Conservation (phyloP, 2,888 invertebrate genomes). For the Brenthis hecate region DNA sequence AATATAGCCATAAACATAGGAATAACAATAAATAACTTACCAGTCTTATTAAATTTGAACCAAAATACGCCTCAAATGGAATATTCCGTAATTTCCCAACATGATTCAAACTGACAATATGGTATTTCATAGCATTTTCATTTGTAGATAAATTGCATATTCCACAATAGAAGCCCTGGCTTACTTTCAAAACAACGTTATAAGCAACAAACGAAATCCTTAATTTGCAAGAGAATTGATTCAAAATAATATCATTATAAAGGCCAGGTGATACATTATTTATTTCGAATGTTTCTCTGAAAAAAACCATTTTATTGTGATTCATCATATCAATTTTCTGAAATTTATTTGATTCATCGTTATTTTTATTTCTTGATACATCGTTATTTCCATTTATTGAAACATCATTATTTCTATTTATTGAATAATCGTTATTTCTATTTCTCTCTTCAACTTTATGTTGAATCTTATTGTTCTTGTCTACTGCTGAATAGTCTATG, state of each 20-base stretch:
- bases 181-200: conserved; percentile 31
- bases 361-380: neutral
- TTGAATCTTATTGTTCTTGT: conserved; percentile 11
- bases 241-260: conserved; percentile 31
- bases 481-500: neutral
- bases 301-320: neutral
- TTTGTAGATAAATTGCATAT: conserved; percentile 36
- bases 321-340: neutral
- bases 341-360: neutral
- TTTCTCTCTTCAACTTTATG: neutral
- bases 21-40: conserved; percentile 40
- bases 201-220: conserved; percentile 37
- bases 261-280: conserved; percentile 17
- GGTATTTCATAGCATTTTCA: conserved; percentile 21
- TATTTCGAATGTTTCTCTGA: conserved; percentile 10
- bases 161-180: conserved; percentile 36
- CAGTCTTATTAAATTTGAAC: conserved; percentile 43
- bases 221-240: conserved; percentile 31
- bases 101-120: conserved; percentile 37
- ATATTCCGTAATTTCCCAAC: conserved; percentile 24
- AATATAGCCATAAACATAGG: no score
- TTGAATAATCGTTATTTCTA: neutral
- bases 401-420: neutral
- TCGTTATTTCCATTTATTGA: neutral
- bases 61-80: conserved; percentile 37